Evolutionary conservation across 2,113 vertebrate genomes (phyloP), one percentile per base, ranked within the genome.

Genomic region (Grallaria varia): DNA sequence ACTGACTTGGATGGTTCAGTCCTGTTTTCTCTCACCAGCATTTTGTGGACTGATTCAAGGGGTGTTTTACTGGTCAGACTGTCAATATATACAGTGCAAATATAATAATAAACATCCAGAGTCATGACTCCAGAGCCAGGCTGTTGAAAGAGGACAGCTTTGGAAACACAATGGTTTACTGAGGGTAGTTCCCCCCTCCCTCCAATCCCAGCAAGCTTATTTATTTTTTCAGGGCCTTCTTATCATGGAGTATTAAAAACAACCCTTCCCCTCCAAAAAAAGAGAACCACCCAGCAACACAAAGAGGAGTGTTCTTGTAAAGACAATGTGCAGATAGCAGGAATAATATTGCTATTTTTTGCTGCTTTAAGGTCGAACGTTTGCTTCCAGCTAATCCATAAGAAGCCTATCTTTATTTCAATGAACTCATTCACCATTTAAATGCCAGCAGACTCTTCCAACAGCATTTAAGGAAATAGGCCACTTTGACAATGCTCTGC

Each of bases 151-250:
- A 90, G 68, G 22, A 79, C 83, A 93, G 67, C 71, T 92, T 84
- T 96, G 69, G 72, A 90, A 95, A 83, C 60, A 94, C 79, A 86
- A 44, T 80, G 42, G 50, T 93, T 93, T 95, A 83, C 72, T 69
- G 85, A 91, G 68, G 60, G 63, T 44, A 76, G 55, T 31, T 31
- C n/a, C 52, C 19, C 71, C 33, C 27, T 10, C 27, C 9, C 14
- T 25, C 30, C n/a, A 91, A 1, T 42, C 69, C 50, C 49, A 90
- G 78, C 35, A 69, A 88, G 59, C 0, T 83, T 96, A 71, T 96
- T 93, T 96, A 88, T 96, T 94, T 96, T 90, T 84, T 69, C 90
- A 88, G 79, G 60, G 85, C 68, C 79, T 88, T 94, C 93, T 95
- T 90, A 94, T 96, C 90, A 40, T 3, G 55, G 19, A 58, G 31